Conservation (phyloP, 2,113 vertebrate species). For the Pseudonaja textilis region DNA sequence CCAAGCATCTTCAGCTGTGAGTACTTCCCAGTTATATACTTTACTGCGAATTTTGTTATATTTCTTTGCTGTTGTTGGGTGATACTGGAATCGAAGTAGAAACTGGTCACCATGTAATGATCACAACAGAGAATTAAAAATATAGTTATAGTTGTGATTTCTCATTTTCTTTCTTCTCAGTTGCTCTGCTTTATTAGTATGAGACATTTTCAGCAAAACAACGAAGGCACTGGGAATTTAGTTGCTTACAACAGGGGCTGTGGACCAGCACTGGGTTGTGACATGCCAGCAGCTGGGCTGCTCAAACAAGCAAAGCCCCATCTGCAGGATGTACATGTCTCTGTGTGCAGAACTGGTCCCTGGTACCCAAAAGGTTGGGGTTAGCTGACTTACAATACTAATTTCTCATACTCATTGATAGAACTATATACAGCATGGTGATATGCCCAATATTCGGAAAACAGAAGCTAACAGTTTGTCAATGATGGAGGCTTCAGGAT, state of each 20-base stretch:
- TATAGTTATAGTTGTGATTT: background rate
- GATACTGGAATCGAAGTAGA: background rate
- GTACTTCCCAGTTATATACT: slow-evolving; percentile 55
- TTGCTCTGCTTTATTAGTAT: background rate
- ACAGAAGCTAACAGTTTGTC: background rate
- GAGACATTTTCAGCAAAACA: background rate
- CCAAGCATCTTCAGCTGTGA: slow-evolving; percentile 94
- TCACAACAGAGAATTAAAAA: background rate
- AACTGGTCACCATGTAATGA: background rate
- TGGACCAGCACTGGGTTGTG: too few species aligned
- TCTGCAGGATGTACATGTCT: too few species aligned
- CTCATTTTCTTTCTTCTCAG: background rate
- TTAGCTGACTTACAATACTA: background rate
- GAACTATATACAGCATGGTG: background rate
- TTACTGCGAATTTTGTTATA: background rate
- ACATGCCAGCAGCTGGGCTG: too few species aligned
- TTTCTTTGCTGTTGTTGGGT: background rate
- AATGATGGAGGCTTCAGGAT: background rate
- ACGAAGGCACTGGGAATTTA: background rate
- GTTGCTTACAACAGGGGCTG: background rate
- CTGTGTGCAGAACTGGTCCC: too few species aligned
- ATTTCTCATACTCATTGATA: background rate
- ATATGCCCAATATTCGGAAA: background rate
- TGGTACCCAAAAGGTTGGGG: too few species aligned
- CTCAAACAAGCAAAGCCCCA: too few species aligned